Evolutionary conservation across 2,113 vertebrate genomes (phyloP).

Genomic region (Otocyon megalotis): DNA sequence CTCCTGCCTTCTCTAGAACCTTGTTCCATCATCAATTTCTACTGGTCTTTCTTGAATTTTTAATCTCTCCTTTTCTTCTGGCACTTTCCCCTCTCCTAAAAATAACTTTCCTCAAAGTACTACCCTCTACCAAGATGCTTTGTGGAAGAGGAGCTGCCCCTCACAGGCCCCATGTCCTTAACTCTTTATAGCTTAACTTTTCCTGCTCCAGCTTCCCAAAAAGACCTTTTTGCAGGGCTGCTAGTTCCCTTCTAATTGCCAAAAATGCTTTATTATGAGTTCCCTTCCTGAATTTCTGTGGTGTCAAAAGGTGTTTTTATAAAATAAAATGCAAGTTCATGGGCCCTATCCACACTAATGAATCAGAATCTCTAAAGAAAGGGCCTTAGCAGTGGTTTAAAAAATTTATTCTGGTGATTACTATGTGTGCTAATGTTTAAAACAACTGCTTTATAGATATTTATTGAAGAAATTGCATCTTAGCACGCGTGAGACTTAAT

Average conservation of each 20-base stretch:
- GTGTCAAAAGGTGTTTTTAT: not conserved
- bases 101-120: conserved; percentile 50
- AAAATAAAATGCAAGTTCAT: not conserved
- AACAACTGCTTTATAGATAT: not conserved
- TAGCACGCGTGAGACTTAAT: not conserved
- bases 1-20: conserved; percentile 18
- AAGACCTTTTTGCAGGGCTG: not conserved
- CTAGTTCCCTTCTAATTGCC: not conserved
- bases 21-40: conserved; percentile 2
- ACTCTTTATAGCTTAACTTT: not conserved
- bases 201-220: not conserved
- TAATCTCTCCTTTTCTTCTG: conserved; percentile 32
- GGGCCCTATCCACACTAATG: not conserved
- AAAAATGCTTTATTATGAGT: not conserved
- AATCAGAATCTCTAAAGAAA: not conserved
- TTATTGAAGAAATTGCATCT: not conserved
- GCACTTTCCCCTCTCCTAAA: conserved; percentile 48
- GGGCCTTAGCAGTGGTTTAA: not conserved
- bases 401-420: not conserved
- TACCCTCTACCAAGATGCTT: not conserved
- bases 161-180: not conserved
- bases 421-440: not conserved
- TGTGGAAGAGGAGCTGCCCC: not conserved
- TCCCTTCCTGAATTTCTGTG: not conserved
- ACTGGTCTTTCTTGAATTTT: conserved; percentile 34